These are phyloP conservation scores for Steatornis caripensis DNA, from an alignment of 2,113 vertebrate genomes.

Conservation along the genomic window DNA sequence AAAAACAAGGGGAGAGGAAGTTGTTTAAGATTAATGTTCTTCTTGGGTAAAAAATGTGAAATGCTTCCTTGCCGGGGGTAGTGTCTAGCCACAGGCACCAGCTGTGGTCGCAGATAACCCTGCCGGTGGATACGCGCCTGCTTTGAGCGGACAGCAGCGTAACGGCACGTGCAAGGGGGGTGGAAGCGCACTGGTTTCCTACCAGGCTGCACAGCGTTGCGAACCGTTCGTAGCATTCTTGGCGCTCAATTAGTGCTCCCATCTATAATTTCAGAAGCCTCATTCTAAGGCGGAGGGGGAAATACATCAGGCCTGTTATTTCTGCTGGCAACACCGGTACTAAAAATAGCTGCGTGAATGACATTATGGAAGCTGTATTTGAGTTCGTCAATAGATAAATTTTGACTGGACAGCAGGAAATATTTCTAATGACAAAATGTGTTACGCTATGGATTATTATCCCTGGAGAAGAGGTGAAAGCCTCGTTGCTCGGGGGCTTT, in stretches of 20 bases:
- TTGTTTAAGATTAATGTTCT: neutral
- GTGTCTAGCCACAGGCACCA: neutral
- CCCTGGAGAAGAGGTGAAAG: neutral
- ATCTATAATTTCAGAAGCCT: slow-evolving; percentile 27
- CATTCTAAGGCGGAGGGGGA: neutral
- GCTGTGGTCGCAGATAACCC: neutral
- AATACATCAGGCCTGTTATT: slow-evolving; percentile 10
- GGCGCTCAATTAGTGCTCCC: neutral
- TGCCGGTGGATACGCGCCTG: neutral
- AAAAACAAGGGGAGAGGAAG: neutral
- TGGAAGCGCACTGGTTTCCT: neutral
- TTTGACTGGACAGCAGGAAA: slow-evolving; percentile 1
- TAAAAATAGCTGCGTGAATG: neutral
- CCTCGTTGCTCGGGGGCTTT: neutral
- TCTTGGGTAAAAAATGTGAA: neutral
- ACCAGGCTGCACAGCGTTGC: neutral
- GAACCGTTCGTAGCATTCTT: neutral
- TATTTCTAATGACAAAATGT: neutral
- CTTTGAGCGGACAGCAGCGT: neutral
- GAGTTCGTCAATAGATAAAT: neutral
- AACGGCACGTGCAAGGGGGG: neutral
- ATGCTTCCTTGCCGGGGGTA: neutral
- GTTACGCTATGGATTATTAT: neutral
- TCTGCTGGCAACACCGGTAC: neutral
- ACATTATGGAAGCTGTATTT: neutral